Evolutionary conservation across 2,888 invertebrate genomes (phyloP).

Genomic region (Nephrotoma flavescens): DNA sequence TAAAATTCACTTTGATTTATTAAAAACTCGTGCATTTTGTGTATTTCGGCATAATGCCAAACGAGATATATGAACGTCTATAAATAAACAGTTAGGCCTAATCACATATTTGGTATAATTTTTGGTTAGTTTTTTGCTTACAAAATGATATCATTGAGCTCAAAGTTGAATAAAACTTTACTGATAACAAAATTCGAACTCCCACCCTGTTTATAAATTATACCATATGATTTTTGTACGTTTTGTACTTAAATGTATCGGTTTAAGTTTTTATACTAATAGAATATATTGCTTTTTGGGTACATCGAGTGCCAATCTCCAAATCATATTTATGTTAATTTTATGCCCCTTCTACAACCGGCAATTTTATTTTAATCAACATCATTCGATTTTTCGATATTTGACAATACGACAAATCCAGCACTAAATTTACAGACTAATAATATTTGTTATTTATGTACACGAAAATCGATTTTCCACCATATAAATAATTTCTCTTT

Average conservation of each 20-base stretch:
- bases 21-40: background rate
- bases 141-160: background rate
- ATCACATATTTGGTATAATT: background rate
- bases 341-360: background rate
- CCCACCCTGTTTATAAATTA: background rate
- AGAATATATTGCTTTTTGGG: background rate
- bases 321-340: background rate
- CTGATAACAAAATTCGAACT: background rate
- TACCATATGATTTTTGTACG: background rate
- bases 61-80: background rate
- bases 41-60: background rate
- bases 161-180: background rate
- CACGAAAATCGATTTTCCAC: background rate
- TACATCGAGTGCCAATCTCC: background rate
- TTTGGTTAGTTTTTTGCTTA: background rate
- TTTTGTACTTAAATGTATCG: too few relatives aligned
- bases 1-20: background rate
- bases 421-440: background rate
- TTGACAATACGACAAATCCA: background rate
- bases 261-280: background rate
- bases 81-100: background rate
- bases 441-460: background rate
- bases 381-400: background rate
- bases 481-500: background rate
- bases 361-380: background rate